Conservation (phyloP, 2,888 invertebrate species). For the Latrodectus elegans region DNA sequence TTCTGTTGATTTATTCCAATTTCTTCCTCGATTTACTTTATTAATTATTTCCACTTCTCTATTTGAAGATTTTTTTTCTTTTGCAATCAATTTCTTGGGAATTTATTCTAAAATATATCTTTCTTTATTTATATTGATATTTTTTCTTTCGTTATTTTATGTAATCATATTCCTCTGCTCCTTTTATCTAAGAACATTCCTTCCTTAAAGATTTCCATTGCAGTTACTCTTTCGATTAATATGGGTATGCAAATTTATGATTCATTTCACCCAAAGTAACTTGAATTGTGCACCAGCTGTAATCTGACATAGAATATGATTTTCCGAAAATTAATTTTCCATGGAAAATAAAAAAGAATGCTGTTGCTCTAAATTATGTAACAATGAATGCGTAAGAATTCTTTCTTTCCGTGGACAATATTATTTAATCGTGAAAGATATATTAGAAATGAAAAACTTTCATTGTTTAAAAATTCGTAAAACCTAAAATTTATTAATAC, state of each 20-base stretch:
- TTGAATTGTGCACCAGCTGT: constrained; percentile 25
- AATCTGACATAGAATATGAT: constrained; percentile 29
- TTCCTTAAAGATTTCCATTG: neutral
- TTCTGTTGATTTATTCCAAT: constrained; percentile 38
- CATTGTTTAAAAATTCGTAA: no score
- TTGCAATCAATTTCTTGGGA: constrained; percentile 26
- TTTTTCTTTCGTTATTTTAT: constrained; percentile 25
- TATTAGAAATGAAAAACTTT: no score
- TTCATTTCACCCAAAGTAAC: constrained; percentile 23
- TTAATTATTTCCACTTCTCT: constrained; percentile 40
- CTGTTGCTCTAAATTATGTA: neutral
- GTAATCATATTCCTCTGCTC: constrained; percentile 32
- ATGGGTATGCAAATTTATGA: constrained; percentile 60
- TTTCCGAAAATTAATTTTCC: constrained; percentile 51
- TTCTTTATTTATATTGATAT: constrained; percentile 46
- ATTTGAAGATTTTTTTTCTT: constrained; percentile 11
- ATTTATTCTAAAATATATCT: constrained; percentile 45
- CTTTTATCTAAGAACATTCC: constrained; percentile 23
- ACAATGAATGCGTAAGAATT: neutral
- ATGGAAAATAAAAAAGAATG: neutral
- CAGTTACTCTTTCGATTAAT: constrained; percentile 45
- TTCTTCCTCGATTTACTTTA: constrained; percentile 17
- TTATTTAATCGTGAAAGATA: no score
- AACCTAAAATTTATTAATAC: no score
- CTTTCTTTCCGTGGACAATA: no score